These are phyloP conservation scores for Gavialis gangeticus DNA, from an alignment of 2,113 vertebrate genomes.

Conservation along the genomic window DNA sequence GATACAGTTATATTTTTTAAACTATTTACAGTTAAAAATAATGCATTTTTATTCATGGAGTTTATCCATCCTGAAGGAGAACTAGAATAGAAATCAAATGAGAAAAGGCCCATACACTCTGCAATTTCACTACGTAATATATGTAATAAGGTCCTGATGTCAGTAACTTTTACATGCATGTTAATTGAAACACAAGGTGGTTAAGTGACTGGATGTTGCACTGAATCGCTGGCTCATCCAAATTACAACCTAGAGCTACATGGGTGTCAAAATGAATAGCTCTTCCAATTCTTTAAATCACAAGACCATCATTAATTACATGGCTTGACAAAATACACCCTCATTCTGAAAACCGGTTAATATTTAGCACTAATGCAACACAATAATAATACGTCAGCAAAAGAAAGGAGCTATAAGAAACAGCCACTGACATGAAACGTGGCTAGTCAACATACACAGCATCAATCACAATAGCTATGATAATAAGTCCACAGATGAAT, in stretches of 20 bases:
- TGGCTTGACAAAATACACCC: not conserved
- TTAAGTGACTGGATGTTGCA: not conserved
- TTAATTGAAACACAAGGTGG: fast-evolving
- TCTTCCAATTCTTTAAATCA: not conserved
- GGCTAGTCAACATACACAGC: not conserved
- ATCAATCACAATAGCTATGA: no score
- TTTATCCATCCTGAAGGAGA: not conserved
- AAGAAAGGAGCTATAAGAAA: not conserved
- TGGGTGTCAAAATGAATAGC: not conserved
- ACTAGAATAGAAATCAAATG: not conserved
- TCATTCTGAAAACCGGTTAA: not conserved
- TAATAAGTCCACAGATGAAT: no score
- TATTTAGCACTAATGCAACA: not conserved
- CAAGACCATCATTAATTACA: not conserved
- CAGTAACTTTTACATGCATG: not conserved
- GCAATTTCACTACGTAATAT: not conserved
- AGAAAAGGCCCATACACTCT: not conserved
- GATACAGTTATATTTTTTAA: no score
- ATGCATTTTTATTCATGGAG: not conserved
- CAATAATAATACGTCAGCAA: not conserved
- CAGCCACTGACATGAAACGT: not conserved
- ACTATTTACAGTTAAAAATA: no score
- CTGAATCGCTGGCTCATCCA: not conserved
- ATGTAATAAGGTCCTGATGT: not conserved
- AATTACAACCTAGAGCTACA: not conserved